A percentile compares a stretch with the other conserved stretches of the same genome.
phyloP scores from a whole-genome alignment of 2,113 vertebrate species.

The Ginglymostoma cirratum region DNA sequence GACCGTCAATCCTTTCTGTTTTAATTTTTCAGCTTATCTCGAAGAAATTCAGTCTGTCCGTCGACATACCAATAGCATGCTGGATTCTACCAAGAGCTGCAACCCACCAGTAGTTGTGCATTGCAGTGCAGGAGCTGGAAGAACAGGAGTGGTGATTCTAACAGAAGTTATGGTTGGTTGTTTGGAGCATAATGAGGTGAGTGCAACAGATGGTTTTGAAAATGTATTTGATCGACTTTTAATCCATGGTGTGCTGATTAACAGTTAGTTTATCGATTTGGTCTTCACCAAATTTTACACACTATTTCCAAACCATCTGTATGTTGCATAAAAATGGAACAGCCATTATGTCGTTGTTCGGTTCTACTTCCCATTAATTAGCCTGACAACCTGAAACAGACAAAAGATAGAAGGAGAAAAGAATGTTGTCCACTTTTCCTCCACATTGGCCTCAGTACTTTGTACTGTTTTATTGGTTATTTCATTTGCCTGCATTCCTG shows the following conservation, averaged over 20 bases:
- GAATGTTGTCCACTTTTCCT: not conserved
- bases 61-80: slow-evolving; percentile 84
- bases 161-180: slow-evolving; percentile 90
- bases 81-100: slow-evolving; percentile 70
- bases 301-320: not conserved
- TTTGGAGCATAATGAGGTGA: slow-evolving; percentile 85
- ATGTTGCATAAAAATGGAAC: not conserved
- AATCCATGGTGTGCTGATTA: not conserved
- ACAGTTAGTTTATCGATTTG: not conserved
- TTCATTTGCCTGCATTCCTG: not conserved
- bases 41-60: slow-evolving; percentile 91
- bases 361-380: not conserved
- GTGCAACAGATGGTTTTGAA: slow-evolving; percentile 38
- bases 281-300: not conserved
- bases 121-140: slow-evolving; percentile 82
- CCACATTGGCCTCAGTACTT: not conserved
- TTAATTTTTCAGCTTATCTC: slow-evolving; percentile 68
- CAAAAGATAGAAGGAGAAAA: not conserved
- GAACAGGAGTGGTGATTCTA: slow-evolving; percentile 83
- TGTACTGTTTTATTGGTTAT: not conserved
- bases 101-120: slow-evolving; percentile 85
- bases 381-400: not conserved
- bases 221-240: not conserved
- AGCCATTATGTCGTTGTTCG: not conserved
- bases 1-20: not conserved